Conservation (phyloP, 2,113 vertebrate species). For the Progne subis region DNA sequence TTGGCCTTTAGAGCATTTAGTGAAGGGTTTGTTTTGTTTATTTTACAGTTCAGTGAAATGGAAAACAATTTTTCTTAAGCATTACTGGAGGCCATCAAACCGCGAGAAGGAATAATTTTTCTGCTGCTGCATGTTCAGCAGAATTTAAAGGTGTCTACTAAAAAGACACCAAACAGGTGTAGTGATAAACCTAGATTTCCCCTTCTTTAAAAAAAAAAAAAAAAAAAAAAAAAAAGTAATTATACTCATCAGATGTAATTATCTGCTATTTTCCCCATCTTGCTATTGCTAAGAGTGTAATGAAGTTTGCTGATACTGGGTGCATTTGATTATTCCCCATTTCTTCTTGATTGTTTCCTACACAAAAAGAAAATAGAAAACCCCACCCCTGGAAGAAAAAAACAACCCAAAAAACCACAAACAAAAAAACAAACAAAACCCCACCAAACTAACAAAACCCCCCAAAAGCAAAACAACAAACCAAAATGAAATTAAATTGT, state of each 20-base stretch:
- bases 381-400: background rate
- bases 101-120: conserved; percentile 55
- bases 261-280: conserved; percentile 30
- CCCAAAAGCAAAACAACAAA: background rate
- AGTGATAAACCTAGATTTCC: conserved; percentile 23
- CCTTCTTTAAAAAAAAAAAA: background rate
- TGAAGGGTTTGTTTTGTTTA: conserved; percentile 73
- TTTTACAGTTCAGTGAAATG: conserved; percentile 74
- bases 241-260: conserved; percentile 55
- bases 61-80: conserved; percentile 72
- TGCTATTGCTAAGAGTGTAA: conserved; percentile 20
- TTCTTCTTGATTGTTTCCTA: conserved; percentile 29
- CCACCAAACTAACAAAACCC: background rate
- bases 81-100: conserved; percentile 63
- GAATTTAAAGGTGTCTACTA: conserved; percentile 60
- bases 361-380: conserved; percentile 9
- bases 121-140: conserved; percentile 32
- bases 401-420: background rate
- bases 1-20: conserved; percentile 72
- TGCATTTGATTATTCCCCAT: background rate
- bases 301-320: conserved; percentile 11
- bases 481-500: conserved; percentile 11
- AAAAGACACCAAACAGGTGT: background rate
- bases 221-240: conserved; percentile 54
- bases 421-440: background rate